These are phyloP conservation scores for Clivina fossor DNA, from an alignment of 2,888 invertebrate species.

Conservation along the genomic window DNA sequence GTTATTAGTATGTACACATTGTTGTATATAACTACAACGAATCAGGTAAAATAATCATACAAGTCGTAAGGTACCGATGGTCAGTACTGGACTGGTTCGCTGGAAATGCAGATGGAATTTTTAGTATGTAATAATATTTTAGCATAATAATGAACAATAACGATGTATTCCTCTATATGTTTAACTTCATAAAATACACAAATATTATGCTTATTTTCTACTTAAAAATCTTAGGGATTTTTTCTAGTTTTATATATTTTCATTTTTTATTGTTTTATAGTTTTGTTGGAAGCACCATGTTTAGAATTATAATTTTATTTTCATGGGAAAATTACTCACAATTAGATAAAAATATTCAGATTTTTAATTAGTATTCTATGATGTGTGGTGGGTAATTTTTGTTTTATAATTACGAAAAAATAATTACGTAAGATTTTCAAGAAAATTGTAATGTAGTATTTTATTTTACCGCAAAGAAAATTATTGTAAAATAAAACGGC, in stretches of 20 bases:
- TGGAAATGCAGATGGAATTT: constrained; percentile 30
- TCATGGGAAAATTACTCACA: neutral
- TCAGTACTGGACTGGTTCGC: constrained; percentile 12
- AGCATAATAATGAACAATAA: constrained; percentile 30
- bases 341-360: no score
- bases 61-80: neutral
- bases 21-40: constrained; percentile 19
- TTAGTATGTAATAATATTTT: constrained; percentile 31
- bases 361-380: no score
- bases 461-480: neutral
- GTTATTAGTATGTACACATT: constrained; percentile 33
- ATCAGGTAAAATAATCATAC: neutral
- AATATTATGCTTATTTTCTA: constrained; percentile 25
- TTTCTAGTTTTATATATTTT: constrained; percentile 6
- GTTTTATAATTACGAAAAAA: no score
- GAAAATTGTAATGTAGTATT: neutral
- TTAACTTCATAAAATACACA: constrained; percentile 17
- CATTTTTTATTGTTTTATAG: constrained; percentile 25
- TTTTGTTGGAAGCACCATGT: constrained; percentile 17
- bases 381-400: no score
- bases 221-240: constrained; percentile 19
- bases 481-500: no score
- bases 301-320: constrained; percentile 6
- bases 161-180: constrained; percentile 21
- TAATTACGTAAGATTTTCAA: no score